Conservation (phyloP, 2,113 vertebrate genomes). For the Leuciscus idus region DNA sequence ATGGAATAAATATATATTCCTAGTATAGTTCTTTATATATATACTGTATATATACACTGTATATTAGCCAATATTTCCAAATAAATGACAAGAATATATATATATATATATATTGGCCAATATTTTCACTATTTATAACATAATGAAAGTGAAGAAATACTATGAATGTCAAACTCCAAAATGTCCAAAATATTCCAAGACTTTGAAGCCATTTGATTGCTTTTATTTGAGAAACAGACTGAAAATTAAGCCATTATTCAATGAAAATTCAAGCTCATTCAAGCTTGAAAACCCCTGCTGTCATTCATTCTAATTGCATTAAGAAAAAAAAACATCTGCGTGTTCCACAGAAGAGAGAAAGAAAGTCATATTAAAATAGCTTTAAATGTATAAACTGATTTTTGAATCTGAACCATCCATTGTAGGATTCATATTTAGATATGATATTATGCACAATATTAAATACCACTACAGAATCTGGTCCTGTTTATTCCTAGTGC, state of each 20-base stretch:
- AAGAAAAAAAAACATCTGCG: not conserved
- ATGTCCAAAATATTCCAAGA: not conserved
- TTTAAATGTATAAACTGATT: not conserved
- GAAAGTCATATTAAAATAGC: not conserved
- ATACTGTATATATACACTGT: too few species aligned
- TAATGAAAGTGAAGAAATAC: not conserved
- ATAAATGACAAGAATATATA: too few species aligned
- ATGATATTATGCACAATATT: not conserved
- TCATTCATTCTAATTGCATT: conserved; percentile 1
- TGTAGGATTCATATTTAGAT: not conserved
- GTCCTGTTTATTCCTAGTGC: not conserved
- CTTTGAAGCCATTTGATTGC: not conserved
- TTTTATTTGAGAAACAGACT: not conserved
- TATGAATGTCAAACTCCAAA: not conserved
- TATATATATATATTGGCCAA: not conserved
- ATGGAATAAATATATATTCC: too few species aligned
- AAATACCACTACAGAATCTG: not conserved
- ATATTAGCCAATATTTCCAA: too few species aligned
- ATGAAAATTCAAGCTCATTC: not conserved
- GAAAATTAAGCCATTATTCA: not conserved
- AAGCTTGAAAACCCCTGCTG: conserved; percentile 8
- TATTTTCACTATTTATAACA: not conserved
- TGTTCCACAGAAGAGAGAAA: not conserved
- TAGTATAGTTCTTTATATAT: too few species aligned
- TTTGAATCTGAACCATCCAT: not conserved